Conservation (phyloP, 2,797 vertebrate species). For the Coregonus ussuriensis region DNA sequence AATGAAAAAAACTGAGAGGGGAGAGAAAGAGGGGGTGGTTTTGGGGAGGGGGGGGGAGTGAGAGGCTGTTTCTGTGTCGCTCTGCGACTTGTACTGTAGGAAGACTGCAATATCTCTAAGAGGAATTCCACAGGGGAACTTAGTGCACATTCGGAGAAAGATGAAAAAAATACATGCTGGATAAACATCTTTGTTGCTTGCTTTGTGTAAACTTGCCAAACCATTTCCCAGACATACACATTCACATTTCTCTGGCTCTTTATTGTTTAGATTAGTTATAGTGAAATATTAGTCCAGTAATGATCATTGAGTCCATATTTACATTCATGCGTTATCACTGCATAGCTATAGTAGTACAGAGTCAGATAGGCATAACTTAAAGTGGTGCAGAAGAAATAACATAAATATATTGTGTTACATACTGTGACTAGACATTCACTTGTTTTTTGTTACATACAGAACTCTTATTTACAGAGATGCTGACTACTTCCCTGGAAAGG, state of each 20-base stretch:
- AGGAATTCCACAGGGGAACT: slow-evolving; percentile 45
- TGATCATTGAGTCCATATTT: background rate
- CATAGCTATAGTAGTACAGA: background rate
- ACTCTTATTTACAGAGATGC: background rate
- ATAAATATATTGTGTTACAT: slow-evolving; percentile 26
- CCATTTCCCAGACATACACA: background rate
- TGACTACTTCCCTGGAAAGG: background rate
- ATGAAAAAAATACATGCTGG: slow-evolving; percentile 5
- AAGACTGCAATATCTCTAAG: slow-evolving; percentile 36
- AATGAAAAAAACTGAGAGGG: background rate
- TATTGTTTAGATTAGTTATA: slow-evolving; percentile 31
- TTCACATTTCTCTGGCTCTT: slow-evolving; percentile 31
- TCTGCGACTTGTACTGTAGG: slow-evolving; percentile 6
- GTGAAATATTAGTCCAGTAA: background rate
- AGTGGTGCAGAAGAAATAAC: background rate
- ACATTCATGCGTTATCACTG: background rate
- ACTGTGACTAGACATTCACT: slow-evolving; percentile 9
- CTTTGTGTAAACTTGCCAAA: slow-evolving; percentile 30
- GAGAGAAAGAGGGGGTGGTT: background rate
- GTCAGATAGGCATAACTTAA: background rate
- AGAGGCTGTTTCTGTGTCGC: slow-evolving; percentile 12
- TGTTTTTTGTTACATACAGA: slow-evolving; percentile 6
- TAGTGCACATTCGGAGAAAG: background rate
- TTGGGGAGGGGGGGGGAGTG: background rate
- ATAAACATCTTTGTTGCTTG: slow-evolving; percentile 5